A percentile compares a stretch with the other conserved stretches of the same genome.
Evolutionary conservation across 2,113 vertebrate genomes (phyloP).

Genomic region (Pelecanus crispus): DNA sequence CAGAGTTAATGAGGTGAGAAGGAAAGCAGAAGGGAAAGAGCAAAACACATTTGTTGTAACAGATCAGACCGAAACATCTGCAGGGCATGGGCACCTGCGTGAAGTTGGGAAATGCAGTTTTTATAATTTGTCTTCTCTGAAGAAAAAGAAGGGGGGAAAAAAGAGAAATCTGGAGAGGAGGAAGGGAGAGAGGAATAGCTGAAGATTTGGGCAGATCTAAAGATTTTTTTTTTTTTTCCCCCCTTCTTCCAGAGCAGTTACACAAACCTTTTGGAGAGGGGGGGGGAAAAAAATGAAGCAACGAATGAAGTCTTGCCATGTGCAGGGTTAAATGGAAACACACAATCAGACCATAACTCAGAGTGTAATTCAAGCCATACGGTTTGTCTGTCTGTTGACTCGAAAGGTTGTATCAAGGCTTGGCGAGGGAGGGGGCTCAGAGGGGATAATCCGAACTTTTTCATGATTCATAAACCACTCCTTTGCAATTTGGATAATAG

Average conservation of each 20-base stretch:
- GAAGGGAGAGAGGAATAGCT: not conserved
- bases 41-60: slow-evolving; percentile 22
- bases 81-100: not conserved
- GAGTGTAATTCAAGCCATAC: slow-evolving; percentile 70
- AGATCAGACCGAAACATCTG: slow-evolving; percentile 47
- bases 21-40: slow-evolving; percentile 51
- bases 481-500: slow-evolving; percentile 63
- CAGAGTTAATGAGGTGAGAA: slow-evolving; percentile 72
- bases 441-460: slow-evolving; percentile 20
- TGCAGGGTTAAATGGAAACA: slow-evolving; percentile 58
- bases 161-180: not conserved
- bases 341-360: slow-evolving; percentile 35
- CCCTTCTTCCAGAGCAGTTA: not conserved
- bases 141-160: not conserved
- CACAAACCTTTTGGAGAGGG: not conserved
- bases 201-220: not conserved
- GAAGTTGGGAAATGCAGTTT: not conserved
- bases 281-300: not conserved
- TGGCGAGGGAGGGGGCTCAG: not conserved
- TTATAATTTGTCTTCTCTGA: not conserved
- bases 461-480: slow-evolving; percentile 55
- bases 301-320: slow-evolving; percentile 7
- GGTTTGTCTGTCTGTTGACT: slow-evolving; percentile 35
- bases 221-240: not conserved
- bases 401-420: slow-evolving; percentile 26